phyloP scores from a whole-genome alignment of 2,113 vertebrate genomes.

The Microtus richardsoni region DNA sequence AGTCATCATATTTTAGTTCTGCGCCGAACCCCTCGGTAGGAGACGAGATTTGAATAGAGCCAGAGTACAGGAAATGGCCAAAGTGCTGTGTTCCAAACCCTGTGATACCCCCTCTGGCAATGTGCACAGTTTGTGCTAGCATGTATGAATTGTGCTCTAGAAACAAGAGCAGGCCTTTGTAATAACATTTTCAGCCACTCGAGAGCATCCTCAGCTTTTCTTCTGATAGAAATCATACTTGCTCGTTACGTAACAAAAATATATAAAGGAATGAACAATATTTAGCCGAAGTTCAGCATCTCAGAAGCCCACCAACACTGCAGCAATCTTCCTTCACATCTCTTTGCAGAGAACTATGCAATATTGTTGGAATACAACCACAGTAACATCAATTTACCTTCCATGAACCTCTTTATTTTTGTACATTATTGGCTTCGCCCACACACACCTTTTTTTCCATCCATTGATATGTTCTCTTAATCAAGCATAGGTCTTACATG shows the following conservation, averaged over 20 bases:
- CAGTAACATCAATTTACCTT: neutral
- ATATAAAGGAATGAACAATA: neutral
- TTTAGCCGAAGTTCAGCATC: neutral
- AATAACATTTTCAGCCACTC: neutral
- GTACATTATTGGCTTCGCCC: neutral
- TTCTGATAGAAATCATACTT: conserved; percentile 20
- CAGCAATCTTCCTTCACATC: neutral
- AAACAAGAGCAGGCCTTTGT: neutral
- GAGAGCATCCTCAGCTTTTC: neutral
- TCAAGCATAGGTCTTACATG: neutral
- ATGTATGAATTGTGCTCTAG: neutral
- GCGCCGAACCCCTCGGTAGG: conserved; percentile 78
- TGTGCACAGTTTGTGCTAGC: conserved; percentile 1
- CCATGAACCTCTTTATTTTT: neutral
- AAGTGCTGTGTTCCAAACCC: neutral
- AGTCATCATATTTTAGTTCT: conserved; percentile 86
- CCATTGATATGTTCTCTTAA: neutral
- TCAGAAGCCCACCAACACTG: neutral
- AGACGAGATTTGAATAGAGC: conserved; percentile 75
- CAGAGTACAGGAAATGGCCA: conserved; percentile 65
- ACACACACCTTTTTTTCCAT: neutral
- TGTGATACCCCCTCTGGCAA: neutral
- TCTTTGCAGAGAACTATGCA: neutral
- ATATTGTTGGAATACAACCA: neutral
- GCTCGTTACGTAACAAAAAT: neutral